A percentile compares a stretch with the other conserved stretches of the same genome.
phyloP scores from a whole-genome alignment of 1,140 invertebrate species.

The Danaus plexippus region DNA sequence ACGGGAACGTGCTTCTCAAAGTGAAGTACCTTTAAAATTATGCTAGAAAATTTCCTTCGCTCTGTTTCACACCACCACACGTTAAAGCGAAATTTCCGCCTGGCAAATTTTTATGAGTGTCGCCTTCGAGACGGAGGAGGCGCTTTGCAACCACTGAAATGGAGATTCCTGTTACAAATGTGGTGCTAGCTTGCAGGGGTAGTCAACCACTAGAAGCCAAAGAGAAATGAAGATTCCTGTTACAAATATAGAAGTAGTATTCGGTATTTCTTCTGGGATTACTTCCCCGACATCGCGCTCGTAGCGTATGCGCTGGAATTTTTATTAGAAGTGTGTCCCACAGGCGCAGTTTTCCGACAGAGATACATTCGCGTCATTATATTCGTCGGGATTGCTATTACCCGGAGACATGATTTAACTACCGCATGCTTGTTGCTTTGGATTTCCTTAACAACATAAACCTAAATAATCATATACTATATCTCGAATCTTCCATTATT shows the following conservation, averaged over 20 bases:
- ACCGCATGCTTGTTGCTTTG: too few relatives aligned
- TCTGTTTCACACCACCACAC: conserved; percentile 29
- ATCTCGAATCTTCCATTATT: too few relatives aligned
- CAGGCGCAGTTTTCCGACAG: conserved; percentile 46
- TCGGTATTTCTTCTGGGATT: conserved; percentile 62
- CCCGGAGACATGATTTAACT: too few relatives aligned
- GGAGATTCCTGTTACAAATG: conserved; percentile 67
- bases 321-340: conserved; percentile 55
- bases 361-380: conserved; percentile 53
- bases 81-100: conserved; percentile 46
- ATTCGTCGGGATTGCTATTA: conserved; percentile 13
- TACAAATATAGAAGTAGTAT: conserved; percentile 61
- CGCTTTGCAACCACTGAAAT: conserved; percentile 62
- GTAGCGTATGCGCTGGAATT: conserved; percentile 53
- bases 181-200: conserved; percentile 44
- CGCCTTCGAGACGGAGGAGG: conserved; percentile 50
- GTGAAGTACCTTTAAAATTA: conserved; percentile 20
- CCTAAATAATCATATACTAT: too few relatives aligned
- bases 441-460: too few relatives aligned
- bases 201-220: conserved; percentile 45
- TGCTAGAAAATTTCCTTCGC: conserved; percentile 12
- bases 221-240: conserved; percentile 66
- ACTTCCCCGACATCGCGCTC: conserved; percentile 52
- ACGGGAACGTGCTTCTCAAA: conserved; percentile 23
- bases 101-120: conserved; percentile 64